Evolutionary conservation across 1,140 invertebrate species (phyloP), one percentile per base, ranked within the genome.

Genomic region (Ephestia elutella): DNA sequence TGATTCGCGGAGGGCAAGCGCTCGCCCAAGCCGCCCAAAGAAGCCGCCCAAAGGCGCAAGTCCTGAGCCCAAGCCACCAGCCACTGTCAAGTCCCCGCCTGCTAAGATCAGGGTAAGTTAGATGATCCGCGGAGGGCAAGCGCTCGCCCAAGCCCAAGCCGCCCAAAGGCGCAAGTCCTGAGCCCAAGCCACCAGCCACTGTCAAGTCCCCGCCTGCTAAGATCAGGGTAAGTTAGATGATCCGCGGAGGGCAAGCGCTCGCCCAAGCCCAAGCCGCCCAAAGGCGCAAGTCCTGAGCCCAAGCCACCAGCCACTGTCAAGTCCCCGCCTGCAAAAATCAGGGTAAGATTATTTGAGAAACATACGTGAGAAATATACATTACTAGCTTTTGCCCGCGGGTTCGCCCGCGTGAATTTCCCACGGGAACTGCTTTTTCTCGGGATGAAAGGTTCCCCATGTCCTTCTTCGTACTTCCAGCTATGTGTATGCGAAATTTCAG

Each of bases 191-290:
- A 4, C 81, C 89, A 65, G 49, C 65, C 19, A 59, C 72, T 0
- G 50, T 59, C 18, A 84, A 80, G 50, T 78, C 84, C 3, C 78
- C 82, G 5, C 75, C 80, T 0, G 65, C 71, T 30, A 86, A 86
- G 55, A 54, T 86, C 13, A 85, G 75, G 77, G 81, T 87, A 63
- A 35, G 25, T 15, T n/a, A 10, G 13, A 8, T n/a, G n/a, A n/a
- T n/a, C n/a, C 18, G 62, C 7, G 51, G 86, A 73, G 64, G 84
- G 58, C 77, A 90, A 91, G 66, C 78, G 90, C 20, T 87, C 90
- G 19, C 87, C 90, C 2, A 91, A 91, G 58, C 90, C 91, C n/a
- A 91, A 91, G 66, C 77, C 74, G 2, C 90, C 90, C 0, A 91
- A 91, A 62, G 90, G 90, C 0, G 89, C 86, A 20, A 90, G 90